phyloP scores from a whole-genome alignment of 2,888 invertebrate species.

The Stenodera caucasica region DNA sequence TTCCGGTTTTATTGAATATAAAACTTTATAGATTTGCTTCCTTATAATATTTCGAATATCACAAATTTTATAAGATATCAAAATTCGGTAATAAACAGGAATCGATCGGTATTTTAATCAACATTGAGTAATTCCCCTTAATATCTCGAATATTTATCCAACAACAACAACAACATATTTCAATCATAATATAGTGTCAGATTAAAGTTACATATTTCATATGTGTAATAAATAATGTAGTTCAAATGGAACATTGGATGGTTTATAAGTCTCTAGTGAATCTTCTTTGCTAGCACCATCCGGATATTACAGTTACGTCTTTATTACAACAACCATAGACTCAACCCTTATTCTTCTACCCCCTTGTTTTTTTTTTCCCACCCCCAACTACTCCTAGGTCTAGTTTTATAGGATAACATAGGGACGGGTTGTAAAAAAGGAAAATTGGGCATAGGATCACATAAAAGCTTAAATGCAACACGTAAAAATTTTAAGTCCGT shows the following conservation, averaged over 20 bases:
- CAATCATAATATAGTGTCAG: constrained; percentile 17
- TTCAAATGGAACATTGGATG: constrained; percentile 9
- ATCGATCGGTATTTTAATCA: constrained; percentile 1
- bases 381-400: not conserved
- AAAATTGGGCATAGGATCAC: not conserved
- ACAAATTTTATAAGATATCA: constrained; percentile 6
- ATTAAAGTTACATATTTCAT: constrained; percentile 22
- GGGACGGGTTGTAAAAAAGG: not conserved
- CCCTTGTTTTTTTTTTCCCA: too few species aligned
- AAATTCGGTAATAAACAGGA: constrained; percentile 1
- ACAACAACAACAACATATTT: constrained; percentile 6
- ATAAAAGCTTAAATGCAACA: constrained; percentile 21
- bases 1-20: constrained; percentile 26
- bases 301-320: constrained; percentile 12
- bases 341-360: not conserved
- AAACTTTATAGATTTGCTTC: constrained; percentile 22
- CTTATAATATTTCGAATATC: constrained; percentile 2
- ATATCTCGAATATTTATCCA: not conserved
- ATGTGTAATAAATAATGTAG: constrained; percentile 22
- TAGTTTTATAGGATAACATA: not conserved
- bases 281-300: constrained; percentile 3
- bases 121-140: not conserved
- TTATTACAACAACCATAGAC: constrained; percentile 17
- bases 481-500: constrained; percentile 21
- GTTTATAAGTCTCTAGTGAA: constrained; percentile 13